Base-by-base conservation (phyloP, 2,888 invertebrate species). In the Cheilosia vulpina region DNA sequence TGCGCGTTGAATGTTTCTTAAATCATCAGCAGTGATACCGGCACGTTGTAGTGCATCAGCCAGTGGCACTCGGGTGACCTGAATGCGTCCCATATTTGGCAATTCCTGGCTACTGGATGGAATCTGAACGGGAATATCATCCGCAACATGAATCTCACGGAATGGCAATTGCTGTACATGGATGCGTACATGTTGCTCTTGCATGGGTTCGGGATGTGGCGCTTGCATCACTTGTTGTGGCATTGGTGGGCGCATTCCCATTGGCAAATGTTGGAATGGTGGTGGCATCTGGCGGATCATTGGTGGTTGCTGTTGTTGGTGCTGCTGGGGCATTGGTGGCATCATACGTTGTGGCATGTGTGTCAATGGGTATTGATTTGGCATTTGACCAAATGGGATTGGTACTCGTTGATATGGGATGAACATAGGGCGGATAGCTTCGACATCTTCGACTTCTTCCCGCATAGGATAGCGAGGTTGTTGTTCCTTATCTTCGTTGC, bases 301-400 rank as follows among this genome's bases (percentile, higher is more conserved):
- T 62, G 90, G 88, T 24, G 89, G 90, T 73, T 88, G 90, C 72
- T 90, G 91, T 62, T 90, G 88, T 72, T 90, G 89, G 38, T 89
- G 89, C 57, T 90, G 91, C 60, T 90, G 88, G 62, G 88, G 88
- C 76, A 88, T 84, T 87, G 87, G 78, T 88, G 90, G 89, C 87
- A 88, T 88, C 65, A 91, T 90, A 4, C 90, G 89, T 87, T 91
- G 92, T 38, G 91, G 92, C 92, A 92, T 92, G 65, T 93, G 93
- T 87, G 94, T 93, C 90, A 94, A 92, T 13, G 93, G 93, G 88
- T 93, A 93, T 89, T 93, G 93, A 47, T 93, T 93, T 88, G 93
- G 93, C 53, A 93, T 93, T 87, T 93, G 92, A 19, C 93, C 89
- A 58, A 93, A 93, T 81, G 93, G 93, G 79, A 93, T 93, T 78